Percentiles rank a stretch among this genome's conserved stretches.
These are phyloP conservation scores for Iselma pallidipennis DNA, from an alignment of 2,888 invertebrate species.

Conservation along the genomic window DNA sequence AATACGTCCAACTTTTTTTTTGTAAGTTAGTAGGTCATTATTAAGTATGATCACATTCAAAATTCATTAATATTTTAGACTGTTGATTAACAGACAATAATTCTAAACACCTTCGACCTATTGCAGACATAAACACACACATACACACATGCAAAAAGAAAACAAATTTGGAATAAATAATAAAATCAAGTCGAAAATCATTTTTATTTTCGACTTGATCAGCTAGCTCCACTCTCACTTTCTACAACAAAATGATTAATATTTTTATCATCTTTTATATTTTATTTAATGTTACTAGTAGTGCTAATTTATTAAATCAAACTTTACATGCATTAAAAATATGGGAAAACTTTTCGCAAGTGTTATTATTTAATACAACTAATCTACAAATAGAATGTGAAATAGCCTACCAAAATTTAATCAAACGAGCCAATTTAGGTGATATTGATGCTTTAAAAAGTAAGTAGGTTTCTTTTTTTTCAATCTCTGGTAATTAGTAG, in stretches of 20 bases:
- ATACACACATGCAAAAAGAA: no score
- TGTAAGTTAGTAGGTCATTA: neutral
- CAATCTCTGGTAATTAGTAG: no score
- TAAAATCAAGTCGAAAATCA: neutral
- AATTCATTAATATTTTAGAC: neutral
- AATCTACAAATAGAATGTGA: conserved; percentile 57
- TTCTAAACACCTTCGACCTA: neutral
- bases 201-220: neutral
- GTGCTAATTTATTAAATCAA: neutral
- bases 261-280: neutral
- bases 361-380: conserved; percentile 28
- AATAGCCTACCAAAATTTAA: conserved; percentile 54
- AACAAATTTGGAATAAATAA: neutral
- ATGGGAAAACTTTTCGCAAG: conserved; percentile 34
- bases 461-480: conserved; percentile 51
- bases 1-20: no score
- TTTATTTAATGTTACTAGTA: neutral
- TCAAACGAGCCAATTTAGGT: conserved; percentile 55
- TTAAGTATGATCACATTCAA: neutral
- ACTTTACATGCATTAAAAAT: conserved; percentile 14
- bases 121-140: neutral
- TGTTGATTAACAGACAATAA: neutral
- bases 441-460: conserved; percentile 63
- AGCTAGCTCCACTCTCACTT: no score
- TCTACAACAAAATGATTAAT: neutral